Evolutionary conservation across 2,797 vertebrate species (phyloP).

Genomic region (Hyperoplus immaculatus): DNA sequence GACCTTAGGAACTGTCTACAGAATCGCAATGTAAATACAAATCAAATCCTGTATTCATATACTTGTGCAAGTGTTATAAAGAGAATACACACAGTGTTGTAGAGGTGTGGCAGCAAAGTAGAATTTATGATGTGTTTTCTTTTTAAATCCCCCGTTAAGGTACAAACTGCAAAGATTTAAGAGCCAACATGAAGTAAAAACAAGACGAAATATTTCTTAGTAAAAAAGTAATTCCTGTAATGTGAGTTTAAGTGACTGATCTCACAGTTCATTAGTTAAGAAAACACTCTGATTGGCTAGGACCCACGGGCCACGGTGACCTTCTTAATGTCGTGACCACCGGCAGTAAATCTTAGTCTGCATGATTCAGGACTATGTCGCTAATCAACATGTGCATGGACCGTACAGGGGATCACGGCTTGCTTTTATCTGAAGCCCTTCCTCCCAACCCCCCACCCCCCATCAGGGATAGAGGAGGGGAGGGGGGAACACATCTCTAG

Average conservation of each 20-base stretch:
- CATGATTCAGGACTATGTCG: constrained; percentile 34
- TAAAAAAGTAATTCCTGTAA: constrained; percentile 27
- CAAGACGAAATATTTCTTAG: constrained; percentile 25
- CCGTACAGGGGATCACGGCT: constrained; percentile 83
- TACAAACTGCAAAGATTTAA: constrained; percentile 25
- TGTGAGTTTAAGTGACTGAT: constrained; percentile 61
- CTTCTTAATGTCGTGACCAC: constrained; percentile 21
- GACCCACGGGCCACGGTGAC: constrained; percentile 26
- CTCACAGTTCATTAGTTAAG: constrained; percentile 60
- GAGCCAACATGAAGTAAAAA: constrained; percentile 37
- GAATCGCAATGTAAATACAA: constrained; percentile 4
- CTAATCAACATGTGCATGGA: constrained; percentile 47
- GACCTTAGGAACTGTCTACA: constrained; percentile 11
- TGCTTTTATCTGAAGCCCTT: constrained; percentile 68
- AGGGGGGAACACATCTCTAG: constrained; percentile 65
- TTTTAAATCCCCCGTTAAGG: constrained; percentile 32
- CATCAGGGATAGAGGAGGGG: constrained; percentile 18
- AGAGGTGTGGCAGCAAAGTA: background rate
- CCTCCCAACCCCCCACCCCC: constrained; percentile 17
- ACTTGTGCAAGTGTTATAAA: background rate
- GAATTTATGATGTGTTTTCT: constrained; percentile 34
- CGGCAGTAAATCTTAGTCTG: constrained; percentile 46
- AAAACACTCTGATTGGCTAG: constrained; percentile 57
- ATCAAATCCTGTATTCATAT: background rate
- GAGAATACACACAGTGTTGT: background rate